Conservation (phyloP, 2,113 vertebrate genomes). For the Etia nguti region DNA sequence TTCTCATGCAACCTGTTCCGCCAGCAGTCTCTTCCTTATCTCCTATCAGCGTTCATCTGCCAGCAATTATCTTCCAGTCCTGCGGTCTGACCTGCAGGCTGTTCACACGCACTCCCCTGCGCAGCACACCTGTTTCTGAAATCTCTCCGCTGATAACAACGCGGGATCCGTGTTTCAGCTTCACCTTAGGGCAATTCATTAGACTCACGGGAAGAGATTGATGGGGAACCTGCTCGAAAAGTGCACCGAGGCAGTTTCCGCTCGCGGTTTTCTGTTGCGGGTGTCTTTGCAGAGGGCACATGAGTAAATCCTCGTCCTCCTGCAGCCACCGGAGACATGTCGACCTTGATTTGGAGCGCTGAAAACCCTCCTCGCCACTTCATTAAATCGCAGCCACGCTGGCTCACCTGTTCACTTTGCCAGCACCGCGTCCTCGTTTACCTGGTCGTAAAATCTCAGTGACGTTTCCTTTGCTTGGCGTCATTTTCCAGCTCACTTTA, state of each 20-base stretch:
- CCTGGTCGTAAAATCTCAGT: not conserved
- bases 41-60: not conserved
- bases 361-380: not conserved
- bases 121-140: not conserved
- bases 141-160: not conserved
- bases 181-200: not conserved
- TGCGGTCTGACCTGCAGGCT: not conserved
- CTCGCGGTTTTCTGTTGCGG: not conserved
- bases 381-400: not conserved
- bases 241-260: not conserved
- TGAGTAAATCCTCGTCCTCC: not conserved
- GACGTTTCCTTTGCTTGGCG: not conserved
- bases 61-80: not conserved
- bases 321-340: not conserved
- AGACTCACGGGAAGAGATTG: not conserved
- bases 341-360: not conserved
- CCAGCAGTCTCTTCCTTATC: not conserved
- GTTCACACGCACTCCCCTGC: not conserved
- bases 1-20: conserved; percentile 1
- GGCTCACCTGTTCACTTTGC: not conserved
- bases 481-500: not conserved
- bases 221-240: not conserved
- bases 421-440: not conserved
- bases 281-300: not conserved
- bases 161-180: not conserved